Evolutionary conservation across 2,888 invertebrate species (phyloP), one percentile per base, ranked within the genome.

Genomic region (Hemistola chrysoprasaria): DNA sequence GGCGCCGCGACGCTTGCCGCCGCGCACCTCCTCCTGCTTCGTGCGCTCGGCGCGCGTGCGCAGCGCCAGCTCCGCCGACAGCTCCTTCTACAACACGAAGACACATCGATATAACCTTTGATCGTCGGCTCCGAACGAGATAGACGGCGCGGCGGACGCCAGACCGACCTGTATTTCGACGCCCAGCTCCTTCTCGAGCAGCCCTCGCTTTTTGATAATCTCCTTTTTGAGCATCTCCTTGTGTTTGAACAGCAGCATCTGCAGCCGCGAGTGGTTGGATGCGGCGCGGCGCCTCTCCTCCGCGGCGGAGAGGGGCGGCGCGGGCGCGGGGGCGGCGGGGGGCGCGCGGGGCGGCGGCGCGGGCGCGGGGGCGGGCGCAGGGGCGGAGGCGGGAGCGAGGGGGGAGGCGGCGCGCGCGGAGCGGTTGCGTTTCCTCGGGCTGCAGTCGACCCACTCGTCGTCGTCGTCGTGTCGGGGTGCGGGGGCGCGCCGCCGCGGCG

Each of bases 161-260:
- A 30, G 11, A 42, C 43, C 24, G 49, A 93, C 93, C 92, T 96
- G 96, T 70, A 98, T 97, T 74, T 97, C 96, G 50, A 94, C 93
- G 63, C 96, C 95, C 41, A 98, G 90, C 73, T 96, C 96, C 62
- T 96, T 95, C 70, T 97, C 97, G 39, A 98, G 91, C 8, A 96
- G 83, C 1, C 95, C 95, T 54, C 98, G 90, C 71, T 98, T 98
- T 65, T 97, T 95, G 48, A 97, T 91, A 52, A 98, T 98, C 65
- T 97, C 97, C 69, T 96, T 97, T 78, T 97, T 97, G 30, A 98
- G 91, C 59, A 95, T 88, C 75, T 98, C 98, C 71, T 97, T 98
- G 64, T 98, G 97, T 60, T 95, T 93, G 75, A 94, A 94, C 10
- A 97, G 90, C 23, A 95, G 88, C 69, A 94, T 93, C 71, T 95